Evolutionary conservation across 2,888 invertebrate genomes (phyloP), one percentile per base, ranked within the genome.

Genomic region (Cataglyphis altisquamis): DNA sequence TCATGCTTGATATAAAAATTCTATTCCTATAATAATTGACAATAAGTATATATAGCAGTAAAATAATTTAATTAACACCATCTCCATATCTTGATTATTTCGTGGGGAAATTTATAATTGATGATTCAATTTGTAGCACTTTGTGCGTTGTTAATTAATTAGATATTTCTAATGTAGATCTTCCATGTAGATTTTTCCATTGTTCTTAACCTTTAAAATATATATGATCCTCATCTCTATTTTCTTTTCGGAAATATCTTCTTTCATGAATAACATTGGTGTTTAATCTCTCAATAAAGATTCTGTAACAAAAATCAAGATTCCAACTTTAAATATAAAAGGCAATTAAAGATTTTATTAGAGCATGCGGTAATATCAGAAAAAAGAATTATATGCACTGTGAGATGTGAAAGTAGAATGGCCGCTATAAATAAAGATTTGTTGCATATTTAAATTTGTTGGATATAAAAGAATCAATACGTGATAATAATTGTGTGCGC

Each of bases 261-360:
- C n/a, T 45, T 45, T 70, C 10, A 3, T 29, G 25, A 36, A 36
- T 36, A 39, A 6, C 3, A 52, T 3, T 12, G 3, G 15, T 45
- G 48, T 52, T 18, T 1, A 39, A 57, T 8, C 21, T 18, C 64
- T 48, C 21, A n/a, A n/a, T 52, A 15, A 36, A 25, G 32, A 70
- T 41, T 60, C 78, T 80, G 78, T 9, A 80, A 80, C 78, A 80
- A 41, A 80, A 72, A 80, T 52, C n/a, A 52, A 52, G 8, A n/a
- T 2, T 52, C 1, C 6, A 48, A 48, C 18, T 67, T 55, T 55
- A 21, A 21, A 57, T 57, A 9, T 57, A 57, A 57, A 57, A 21
- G 21, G 8, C 8, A n/a, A 52, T 52, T 48, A 52, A 45, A 8
- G 6, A n/a, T 52, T 52, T 52, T 52, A 52, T 52, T 8, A 18